Percentiles rank a stretch among this genome's conserved stretches.
phyloP scores from a whole-genome alignment of 2,797 vertebrate genomes.

The Intellagama lesueurii region DNA sequence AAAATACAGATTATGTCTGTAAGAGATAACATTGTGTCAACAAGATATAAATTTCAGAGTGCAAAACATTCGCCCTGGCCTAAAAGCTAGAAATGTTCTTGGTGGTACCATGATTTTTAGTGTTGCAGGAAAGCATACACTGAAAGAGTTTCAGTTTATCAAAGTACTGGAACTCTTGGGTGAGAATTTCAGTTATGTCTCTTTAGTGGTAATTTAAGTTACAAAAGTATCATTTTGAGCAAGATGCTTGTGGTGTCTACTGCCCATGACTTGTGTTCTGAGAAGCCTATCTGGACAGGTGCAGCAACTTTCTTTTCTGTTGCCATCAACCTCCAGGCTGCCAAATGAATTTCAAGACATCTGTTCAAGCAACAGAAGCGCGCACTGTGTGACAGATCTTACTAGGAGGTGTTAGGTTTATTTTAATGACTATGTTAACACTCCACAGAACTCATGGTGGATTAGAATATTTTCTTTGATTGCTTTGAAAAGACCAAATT shows the following conservation, averaged over 20 bases:
- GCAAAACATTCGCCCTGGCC: neutral
- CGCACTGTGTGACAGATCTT: slow-evolving; percentile 2
- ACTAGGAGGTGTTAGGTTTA: neutral
- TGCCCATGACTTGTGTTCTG: neutral
- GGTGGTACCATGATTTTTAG: neutral
- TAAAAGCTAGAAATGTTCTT: neutral
- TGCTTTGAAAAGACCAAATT: slow-evolving; percentile 8
- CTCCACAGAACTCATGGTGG: neutral
- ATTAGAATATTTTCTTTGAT: slow-evolving; percentile 12
- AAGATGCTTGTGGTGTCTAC: neutral
- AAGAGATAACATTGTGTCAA: neutral
- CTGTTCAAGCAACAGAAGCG: neutral
- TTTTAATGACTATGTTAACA: slow-evolving; percentile 19
- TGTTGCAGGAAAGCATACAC: neutral
- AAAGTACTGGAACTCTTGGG: neutral
- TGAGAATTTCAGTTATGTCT: slow-evolving; percentile 19
- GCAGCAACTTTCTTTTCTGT: slow-evolving; percentile 17
- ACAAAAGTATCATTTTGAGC: slow-evolving; percentile 16
- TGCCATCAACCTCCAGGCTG: slow-evolving; percentile 2
- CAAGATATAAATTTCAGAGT: neutral
- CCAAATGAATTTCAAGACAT: slow-evolving; percentile 6
- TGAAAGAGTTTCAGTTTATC: neutral
- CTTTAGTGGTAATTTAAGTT: slow-evolving; percentile 1
- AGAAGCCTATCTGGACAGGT: slow-evolving; percentile 22
- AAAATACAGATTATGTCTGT: neutral